phyloP scores from a whole-genome alignment of 2,888 invertebrate genomes.

The Panzeria rudis region DNA sequence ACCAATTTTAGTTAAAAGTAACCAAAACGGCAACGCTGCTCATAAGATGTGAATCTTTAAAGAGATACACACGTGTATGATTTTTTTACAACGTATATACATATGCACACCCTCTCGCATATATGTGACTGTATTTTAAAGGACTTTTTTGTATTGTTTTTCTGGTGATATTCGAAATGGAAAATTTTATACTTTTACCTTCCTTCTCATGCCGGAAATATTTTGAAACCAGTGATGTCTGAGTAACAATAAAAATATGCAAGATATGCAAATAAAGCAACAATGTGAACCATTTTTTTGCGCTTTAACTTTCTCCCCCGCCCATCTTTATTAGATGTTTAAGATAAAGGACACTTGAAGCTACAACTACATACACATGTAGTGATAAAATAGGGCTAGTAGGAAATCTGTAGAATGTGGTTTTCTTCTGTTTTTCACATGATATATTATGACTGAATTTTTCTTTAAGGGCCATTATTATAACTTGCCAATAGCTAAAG shows the following conservation, averaged over 20 bases:
- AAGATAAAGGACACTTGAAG: conserved; percentile 14
- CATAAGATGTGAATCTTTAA: not conserved
- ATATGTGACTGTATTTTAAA: not conserved
- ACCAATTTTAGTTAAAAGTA: too few relatives aligned
- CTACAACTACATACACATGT: not conserved
- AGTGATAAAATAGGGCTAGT: not conserved
- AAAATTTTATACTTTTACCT: conserved; percentile 24
- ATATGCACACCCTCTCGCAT: not conserved
- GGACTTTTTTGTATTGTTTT: conserved; percentile 12
- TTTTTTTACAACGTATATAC: not conserved
- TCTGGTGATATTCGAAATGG: conserved; percentile 4
- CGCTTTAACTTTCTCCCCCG: not conserved
- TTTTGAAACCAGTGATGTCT: conserved; percentile 45
- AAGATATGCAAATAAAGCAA: conserved; percentile 40
- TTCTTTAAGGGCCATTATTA: too few relatives aligned
- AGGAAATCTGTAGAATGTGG: not conserved
- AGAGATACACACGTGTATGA: not conserved
- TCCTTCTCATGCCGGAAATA: conserved; percentile 50
- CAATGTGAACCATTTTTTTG: not conserved
- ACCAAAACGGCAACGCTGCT: too few relatives aligned
- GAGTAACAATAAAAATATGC: conserved; percentile 50
- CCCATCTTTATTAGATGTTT: conserved; percentile 10
- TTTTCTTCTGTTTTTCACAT: not conserved
- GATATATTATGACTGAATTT: too few relatives aligned
- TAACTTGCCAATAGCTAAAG: too few relatives aligned